Evolutionary conservation across 1,140 invertebrate genomes (phyloP), one percentile per base, ranked within the genome.

Genomic region (Papilio dardanus): DNA sequence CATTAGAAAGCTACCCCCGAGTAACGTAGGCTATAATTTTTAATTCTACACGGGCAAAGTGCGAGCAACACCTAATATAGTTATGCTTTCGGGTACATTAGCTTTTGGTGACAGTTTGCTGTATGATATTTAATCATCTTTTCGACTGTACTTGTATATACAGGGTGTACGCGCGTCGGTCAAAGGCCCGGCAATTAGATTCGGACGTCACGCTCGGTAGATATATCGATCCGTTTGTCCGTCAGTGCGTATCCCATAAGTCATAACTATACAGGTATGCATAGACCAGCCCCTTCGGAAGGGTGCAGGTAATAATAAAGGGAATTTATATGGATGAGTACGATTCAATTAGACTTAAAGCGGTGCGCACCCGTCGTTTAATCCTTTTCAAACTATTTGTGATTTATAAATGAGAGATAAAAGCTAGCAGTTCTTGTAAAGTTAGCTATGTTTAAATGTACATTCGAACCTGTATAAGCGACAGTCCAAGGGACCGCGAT

Each of bases 141-240:
- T n/a, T n/a, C n/a, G n/a, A n/a, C n/a, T n/a, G n/a, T n/a, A n/a
- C n/a, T 37, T 37, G 35, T 7, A 37, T 37, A 50, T 50, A 50
- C 46, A 50, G 46, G n/a, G 4, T 50, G 46, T 50, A 80, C 68
- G 71, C 67, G 68, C 37, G 65, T 35, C 33, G 50, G 50, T 46
- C 68, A 71, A 71, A 71, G 68, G 40, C 68, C 68, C 42, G 68
- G 40, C 68, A 50, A 71, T 71, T 71, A 71, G 68, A 24, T 8
- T 24, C 21, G 37, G 40, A 28, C 37, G 37, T 37, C 67, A 69
- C 67, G 67, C 37, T 19, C n/a, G 21, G 67, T 50, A 50, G 37
- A 71, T 71, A 71, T 50, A 71, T 71, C 68, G 68, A 71, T 71
- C 40, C 2, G 68, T 46, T 31, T 71, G 68, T 71, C 68, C 42